Percentiles rank a stretch among this genome's conserved stretches.
These are phyloP conservation scores for Folsomia candida DNA, from an alignment of 2,888 invertebrate genomes.

Conservation along the genomic window DNA sequence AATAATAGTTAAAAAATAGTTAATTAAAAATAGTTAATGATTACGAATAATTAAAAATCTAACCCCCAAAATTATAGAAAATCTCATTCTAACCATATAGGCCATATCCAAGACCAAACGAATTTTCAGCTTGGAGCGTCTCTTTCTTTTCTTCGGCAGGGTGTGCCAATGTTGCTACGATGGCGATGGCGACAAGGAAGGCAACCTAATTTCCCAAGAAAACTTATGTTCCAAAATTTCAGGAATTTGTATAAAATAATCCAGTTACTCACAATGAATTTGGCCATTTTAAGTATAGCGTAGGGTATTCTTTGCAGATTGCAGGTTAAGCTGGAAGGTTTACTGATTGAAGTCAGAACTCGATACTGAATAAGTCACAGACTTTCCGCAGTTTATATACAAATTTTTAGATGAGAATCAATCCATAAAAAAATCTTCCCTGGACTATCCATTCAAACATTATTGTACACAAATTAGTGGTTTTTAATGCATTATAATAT, in stretches of 20 bases:
- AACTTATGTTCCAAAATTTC: background rate
- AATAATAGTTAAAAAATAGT: too few relatives aligned
- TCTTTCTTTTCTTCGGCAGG: conserved; percentile 38
- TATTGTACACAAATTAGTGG: too few relatives aligned
- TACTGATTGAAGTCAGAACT: background rate
- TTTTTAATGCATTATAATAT: too few relatives aligned
- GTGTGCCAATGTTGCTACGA: conserved; percentile 36
- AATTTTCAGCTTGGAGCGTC: conserved; percentile 40
- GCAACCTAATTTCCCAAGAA: background rate
- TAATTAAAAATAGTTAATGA: too few relatives aligned
- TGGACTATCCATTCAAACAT: too few relatives aligned
- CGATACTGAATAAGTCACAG: conserved; percentile 7
- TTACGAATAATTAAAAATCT: too few relatives aligned
- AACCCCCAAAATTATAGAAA: too few relatives aligned
- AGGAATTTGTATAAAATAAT: background rate
- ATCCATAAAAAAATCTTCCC: too few relatives aligned
- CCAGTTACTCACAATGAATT: conserved; percentile 37
- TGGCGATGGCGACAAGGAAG: conserved; percentile 39
- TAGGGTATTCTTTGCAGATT: background rate
- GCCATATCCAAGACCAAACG: conserved; percentile 29
- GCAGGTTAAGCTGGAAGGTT: background rate
- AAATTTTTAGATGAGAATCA: background rate
- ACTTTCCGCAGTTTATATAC: background rate
- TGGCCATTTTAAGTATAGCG: conserved; percentile 37
- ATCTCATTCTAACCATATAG: too few relatives aligned